These are phyloP conservation scores for Setipinna tenuifilis DNA, from an alignment of 2,797 vertebrate genomes.

Conservation along the genomic window DNA sequence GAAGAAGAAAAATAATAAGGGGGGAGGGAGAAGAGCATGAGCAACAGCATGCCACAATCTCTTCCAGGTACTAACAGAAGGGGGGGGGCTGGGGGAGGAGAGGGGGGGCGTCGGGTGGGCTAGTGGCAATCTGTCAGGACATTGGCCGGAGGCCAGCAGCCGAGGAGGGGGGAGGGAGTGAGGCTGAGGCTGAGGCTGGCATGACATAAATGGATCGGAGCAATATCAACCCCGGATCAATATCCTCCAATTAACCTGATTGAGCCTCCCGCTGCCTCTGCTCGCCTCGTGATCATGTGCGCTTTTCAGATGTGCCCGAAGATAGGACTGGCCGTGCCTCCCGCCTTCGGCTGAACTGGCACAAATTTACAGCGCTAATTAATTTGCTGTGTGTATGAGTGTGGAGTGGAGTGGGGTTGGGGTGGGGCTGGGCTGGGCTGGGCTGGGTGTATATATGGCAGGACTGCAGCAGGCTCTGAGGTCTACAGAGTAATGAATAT, in stretches of 20 bases:
- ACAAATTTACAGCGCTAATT: slow-evolving; percentile 26
- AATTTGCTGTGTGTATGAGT: slow-evolving; percentile 17
- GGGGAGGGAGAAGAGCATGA: neutral
- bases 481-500: slow-evolving; percentile 30
- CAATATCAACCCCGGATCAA: slow-evolving; percentile 38
- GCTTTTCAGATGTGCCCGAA: slow-evolving; percentile 17
- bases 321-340: neutral
- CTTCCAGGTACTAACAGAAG: neutral
- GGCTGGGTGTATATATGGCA: neutral
- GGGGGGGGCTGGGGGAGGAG: slow-evolving; percentile 4
- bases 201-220: slow-evolving; percentile 34
- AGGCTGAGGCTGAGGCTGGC: slow-evolving; percentile 34
- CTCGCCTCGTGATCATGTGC: neutral
- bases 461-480: neutral
- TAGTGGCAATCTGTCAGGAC: slow-evolving; percentile 13
- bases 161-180: neutral
- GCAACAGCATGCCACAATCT: neutral
- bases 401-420: too few species aligned
- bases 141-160: slow-evolving; percentile 1
- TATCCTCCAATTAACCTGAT: slow-evolving; percentile 47
- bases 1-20: neutral
- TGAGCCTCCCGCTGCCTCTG: slow-evolving; percentile 28
- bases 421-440: neutral
- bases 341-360: neutral
- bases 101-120: neutral